Conservation (phyloP, 2,888 invertebrate species). For the Drosophila borealis region DNA sequence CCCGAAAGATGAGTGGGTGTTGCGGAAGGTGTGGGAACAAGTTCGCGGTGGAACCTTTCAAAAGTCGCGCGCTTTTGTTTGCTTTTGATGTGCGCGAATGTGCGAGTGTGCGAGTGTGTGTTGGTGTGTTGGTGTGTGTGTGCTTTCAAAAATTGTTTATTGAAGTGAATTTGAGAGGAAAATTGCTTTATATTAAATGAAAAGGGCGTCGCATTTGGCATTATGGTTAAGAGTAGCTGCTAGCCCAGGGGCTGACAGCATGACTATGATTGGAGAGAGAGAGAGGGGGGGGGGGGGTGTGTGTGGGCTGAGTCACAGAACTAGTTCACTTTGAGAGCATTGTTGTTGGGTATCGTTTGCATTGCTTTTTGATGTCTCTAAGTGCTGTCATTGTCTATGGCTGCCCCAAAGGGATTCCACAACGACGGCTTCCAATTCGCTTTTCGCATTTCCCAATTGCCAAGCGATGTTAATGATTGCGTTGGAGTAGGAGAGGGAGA, state of each 20-base stretch:
- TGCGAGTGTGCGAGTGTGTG: slow-evolving; percentile 6
- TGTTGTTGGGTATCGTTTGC: slow-evolving; percentile 36
- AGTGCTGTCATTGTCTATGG: slow-evolving; percentile 68
- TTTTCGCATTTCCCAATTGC: slow-evolving; percentile 24
- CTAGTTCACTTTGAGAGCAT: slow-evolving; percentile 36
- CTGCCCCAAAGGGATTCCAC: slow-evolving; percentile 56
- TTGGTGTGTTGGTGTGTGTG: slow-evolving; percentile 10
- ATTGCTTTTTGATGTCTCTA: slow-evolving; percentile 68
- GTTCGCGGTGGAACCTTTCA: slow-evolving; percentile 44
- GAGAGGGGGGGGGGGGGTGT: not conserved
- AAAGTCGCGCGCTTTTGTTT: slow-evolving; percentile 57
- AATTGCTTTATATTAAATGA: slow-evolving; percentile 78
- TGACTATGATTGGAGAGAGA: too few species aligned
- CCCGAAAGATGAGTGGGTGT: slow-evolving; percentile 6
- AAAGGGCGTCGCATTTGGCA: slow-evolving; percentile 60
- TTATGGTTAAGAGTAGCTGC: slow-evolving; percentile 36
- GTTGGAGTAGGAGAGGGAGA: not conserved
- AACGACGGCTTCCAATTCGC: slow-evolving; percentile 12
- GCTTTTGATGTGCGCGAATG: slow-evolving; percentile 44
- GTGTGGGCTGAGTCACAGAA: slow-evolving; percentile 13
- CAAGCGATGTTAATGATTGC: slow-evolving; percentile 33
- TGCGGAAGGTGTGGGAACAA: slow-evolving; percentile 3
- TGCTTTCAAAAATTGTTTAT: slow-evolving; percentile 67
- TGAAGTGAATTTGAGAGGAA: slow-evolving; percentile 78
- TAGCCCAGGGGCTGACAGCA: not conserved